A percentile compares a stretch with the other conserved stretches of the same genome.
phyloP scores from a whole-genome alignment of 1,140 invertebrate genomes.

The Caenorhabditis brenneri region DNA sequence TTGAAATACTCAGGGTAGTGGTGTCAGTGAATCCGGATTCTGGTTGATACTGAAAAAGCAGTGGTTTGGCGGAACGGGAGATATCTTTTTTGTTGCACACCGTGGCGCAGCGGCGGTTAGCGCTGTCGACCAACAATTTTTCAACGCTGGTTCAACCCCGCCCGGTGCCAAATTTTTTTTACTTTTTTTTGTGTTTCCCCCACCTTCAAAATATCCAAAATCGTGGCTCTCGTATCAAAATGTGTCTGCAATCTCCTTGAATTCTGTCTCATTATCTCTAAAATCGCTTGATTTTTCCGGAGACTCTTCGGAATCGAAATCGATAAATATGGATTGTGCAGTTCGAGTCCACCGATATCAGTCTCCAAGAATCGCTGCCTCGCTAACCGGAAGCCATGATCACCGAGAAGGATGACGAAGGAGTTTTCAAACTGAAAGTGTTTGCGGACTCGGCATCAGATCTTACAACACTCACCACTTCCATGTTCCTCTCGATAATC shows the following conservation, averaged over 20 bases:
- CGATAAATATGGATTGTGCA: not conserved
- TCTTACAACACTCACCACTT: not conserved
- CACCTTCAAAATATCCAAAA: conserved; percentile 49
- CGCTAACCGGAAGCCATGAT: conserved; percentile 50
- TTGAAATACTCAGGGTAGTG: not conserved
- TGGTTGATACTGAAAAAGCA: conserved; percentile 45
- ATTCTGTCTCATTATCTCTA: conserved; percentile 44
- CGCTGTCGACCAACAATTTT: too few relatives aligned
- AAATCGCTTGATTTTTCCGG: not conserved
- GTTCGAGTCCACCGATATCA: not conserved
- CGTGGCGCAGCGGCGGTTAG: too few relatives aligned
- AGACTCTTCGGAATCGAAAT: not conserved
- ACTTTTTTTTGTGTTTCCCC: too few relatives aligned
- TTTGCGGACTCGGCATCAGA: too few relatives aligned
- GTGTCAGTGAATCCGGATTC: not conserved
- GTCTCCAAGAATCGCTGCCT: not conserved
- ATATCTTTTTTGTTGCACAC: too few relatives aligned
- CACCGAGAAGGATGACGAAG: conserved; percentile 48
- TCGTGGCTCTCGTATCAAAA: conserved; percentile 50
- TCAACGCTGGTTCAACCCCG: too few relatives aligned
- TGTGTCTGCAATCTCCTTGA: conserved; percentile 53
- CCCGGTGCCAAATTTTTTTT: too few relatives aligned
- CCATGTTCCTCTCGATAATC: conserved; percentile 24
- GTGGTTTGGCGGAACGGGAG: too few relatives aligned
- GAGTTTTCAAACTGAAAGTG: conserved; percentile 45